Evolutionary conservation across 2,797 vertebrate species (phyloP), one percentile per base, ranked within the genome.

Genomic region (Hemitrygon akajei): DNA sequence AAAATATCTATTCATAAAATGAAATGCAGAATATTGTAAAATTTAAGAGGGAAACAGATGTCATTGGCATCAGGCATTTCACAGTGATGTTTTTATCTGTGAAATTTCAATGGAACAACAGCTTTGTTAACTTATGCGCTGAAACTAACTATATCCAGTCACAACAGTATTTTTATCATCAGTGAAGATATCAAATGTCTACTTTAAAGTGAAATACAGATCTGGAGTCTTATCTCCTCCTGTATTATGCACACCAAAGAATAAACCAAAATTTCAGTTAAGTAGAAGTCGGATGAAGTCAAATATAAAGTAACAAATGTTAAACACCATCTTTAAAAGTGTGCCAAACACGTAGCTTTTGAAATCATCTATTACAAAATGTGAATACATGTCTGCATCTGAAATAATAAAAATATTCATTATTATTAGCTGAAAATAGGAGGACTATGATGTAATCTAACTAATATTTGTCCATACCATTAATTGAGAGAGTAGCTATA

Each of bases 11-110:
- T 89, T 89, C n/a, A 69, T n/a, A 89, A 47, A 66, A 89, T 89
- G 30, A 89, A 89, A 89, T 22, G n/a, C 60, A 69, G n/a, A 37
- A 69, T 89, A 89, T n/a, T 66, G 60, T 89, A 89, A 89, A 66
- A n/a, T n/a, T 69, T 69, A 37, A 89, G 84, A 63, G 14, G 86
- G 86, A 63, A 89, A 60, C 86, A 89, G 86, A 69, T 89, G 86
- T 89, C n/a, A 34, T 34, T 89, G 86, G 69, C 86, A 69, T 89
- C 86, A 69, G 86, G 69, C 63, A 66, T 37, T 89, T 69, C 60
- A 6, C n/a, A 1, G 16, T 34, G 16, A 37, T 89, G 86, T 89
- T 89, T n/a, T 63, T 89, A 30, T 7, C 63, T 10, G 60, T 69
- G n/a, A 89, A 89, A 89, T 89, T 89, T 69, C 86, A 89, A 11